A percentile compares a stretch with the other conserved stretches of the same genome.
Conservation (phyloP, 2,888 invertebrate species). For the Andrena bucephala region DNA sequence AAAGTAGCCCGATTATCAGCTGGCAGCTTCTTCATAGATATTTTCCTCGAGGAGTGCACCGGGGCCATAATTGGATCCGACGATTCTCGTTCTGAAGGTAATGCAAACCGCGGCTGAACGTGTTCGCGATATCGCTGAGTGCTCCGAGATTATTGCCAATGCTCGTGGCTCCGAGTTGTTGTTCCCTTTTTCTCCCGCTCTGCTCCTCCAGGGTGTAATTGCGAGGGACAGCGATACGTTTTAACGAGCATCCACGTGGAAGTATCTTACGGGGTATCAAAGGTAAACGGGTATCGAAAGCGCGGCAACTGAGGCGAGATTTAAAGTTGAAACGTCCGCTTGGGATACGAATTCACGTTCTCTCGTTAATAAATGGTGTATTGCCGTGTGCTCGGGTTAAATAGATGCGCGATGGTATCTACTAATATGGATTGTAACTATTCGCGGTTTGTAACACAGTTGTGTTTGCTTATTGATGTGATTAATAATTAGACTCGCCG, state of each 20-base stretch:
- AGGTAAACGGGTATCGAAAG: slow-evolving; percentile 1
- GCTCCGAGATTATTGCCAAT: slow-evolving; percentile 56
- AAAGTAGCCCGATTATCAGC: slow-evolving; percentile 69
- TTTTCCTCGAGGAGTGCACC: slow-evolving; percentile 41
- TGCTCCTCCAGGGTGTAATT: slow-evolving; percentile 27
- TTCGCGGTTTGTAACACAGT: not conserved
- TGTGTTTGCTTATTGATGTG: slow-evolving; percentile 20
- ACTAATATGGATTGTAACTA: slow-evolving; percentile 4
- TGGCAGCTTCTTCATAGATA: slow-evolving; percentile 60
- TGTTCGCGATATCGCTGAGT: slow-evolving; percentile 34
- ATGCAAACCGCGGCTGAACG: slow-evolving; percentile 39
- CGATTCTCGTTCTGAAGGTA: slow-evolving; percentile 54
- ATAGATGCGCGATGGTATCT: slow-evolving; percentile 7
- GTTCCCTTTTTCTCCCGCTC: not conserved
- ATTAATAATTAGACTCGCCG: slow-evolving; percentile 38
- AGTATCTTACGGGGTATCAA: slow-evolving; percentile 21
- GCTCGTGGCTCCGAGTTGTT: slow-evolving; percentile 11
- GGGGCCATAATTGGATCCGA: slow-evolving; percentile 66
- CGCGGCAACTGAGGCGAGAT: not conserved
- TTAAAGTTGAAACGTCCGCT: slow-evolving; percentile 15
- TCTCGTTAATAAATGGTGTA: slow-evolving; percentile 17
- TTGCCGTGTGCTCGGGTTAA: slow-evolving; percentile 11
- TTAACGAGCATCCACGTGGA: slow-evolving; percentile 24
- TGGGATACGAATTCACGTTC: not conserved
- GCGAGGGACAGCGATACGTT: slow-evolving; percentile 34